Evolutionary conservation across 2,113 vertebrate species (phyloP).

Genomic region (Callocephalon fimbriatum): DNA sequence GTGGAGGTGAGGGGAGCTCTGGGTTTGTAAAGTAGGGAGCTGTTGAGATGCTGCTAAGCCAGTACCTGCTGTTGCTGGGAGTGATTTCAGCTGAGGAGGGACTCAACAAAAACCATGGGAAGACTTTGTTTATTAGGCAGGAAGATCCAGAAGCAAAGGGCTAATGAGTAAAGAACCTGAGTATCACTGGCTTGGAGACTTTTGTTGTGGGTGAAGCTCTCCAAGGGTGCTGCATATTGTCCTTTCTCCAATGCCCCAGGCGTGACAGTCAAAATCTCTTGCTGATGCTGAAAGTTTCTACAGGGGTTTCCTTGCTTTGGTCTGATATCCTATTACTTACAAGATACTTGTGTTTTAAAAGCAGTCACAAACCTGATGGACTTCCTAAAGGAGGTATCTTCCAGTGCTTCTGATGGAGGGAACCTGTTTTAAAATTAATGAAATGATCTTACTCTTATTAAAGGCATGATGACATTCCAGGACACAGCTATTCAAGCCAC

Average conservation of each 20-base stretch:
- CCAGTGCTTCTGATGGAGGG: not conserved
- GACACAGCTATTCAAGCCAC: not conserved
- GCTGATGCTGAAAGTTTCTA: not conserved
- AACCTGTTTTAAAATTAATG: not conserved
- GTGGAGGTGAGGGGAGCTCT: not conserved
- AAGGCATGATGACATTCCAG: not conserved
- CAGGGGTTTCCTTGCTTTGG: not conserved
- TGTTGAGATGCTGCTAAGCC: not conserved
- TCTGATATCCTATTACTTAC: not conserved
- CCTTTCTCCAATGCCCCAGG: not conserved
- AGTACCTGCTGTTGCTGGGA: not conserved
- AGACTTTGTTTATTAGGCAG: not conserved
- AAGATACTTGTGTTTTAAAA: not conserved
- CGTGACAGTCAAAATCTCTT: not conserved
- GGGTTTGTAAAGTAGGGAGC: not conserved
- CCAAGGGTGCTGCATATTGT: not conserved
- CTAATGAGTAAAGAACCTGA: not conserved
- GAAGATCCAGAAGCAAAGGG: not conserved
- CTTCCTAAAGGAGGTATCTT: not conserved
- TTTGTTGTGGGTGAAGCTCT: not conserved
- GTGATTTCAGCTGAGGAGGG: not conserved
- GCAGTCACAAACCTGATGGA: not conserved
- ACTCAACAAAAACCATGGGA: not conserved
- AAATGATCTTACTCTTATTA: not conserved
- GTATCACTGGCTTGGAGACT: not conserved